Evolutionary conservation across 2,888 invertebrate species (phyloP), one percentile per base, ranked within the genome.

Genomic region (Drosophila mettleri): DNA sequence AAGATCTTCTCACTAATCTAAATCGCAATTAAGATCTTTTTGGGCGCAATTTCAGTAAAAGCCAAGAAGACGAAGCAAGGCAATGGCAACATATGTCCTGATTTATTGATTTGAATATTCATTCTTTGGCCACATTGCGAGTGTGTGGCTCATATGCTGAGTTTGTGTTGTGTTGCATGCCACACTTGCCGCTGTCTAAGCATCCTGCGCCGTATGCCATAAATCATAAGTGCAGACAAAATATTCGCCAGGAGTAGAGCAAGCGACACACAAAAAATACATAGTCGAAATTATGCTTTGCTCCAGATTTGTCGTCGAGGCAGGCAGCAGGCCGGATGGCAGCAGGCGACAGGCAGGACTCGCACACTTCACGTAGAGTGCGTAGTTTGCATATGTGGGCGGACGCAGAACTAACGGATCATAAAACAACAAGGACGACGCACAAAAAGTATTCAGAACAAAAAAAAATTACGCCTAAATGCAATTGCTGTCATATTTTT

Each of bases 381-480:
- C 66, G 70, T 76, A 63, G 66, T 76, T 86, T 88, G 83, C 86
- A 85, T 85, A 87, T 85, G 79, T 57, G 60, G 58, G 58, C 52
- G 68, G 41, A 57, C 69, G 80, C 68, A 63, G 59, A 57, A 63
- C 67, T 64, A 69, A 72, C 65, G 79, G 66, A 62, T 64, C 83
- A 83, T 83, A 88, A 83, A 83, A 79, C 76, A 85, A 54, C 69
- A 74, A 80, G 84, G 77, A 80, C 83, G 61, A 65, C 60, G 51
- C 63, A 76, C 59, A 46, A 45, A 69, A 86, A 69, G 85, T 81
- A 87, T 85, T 87, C 81, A 62, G 64, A 61, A 66, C 66, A 74
- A 75, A 77, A 66, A 68, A 74, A 75, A 77, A 68, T 67, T 55
- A 57, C 60, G 61, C 74, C 57, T 64, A 78, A 80, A 80, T 74